Base-by-base conservation (phyloP, 2,797 vertebrate species). In the Hozukius guyotensis region DNA sequence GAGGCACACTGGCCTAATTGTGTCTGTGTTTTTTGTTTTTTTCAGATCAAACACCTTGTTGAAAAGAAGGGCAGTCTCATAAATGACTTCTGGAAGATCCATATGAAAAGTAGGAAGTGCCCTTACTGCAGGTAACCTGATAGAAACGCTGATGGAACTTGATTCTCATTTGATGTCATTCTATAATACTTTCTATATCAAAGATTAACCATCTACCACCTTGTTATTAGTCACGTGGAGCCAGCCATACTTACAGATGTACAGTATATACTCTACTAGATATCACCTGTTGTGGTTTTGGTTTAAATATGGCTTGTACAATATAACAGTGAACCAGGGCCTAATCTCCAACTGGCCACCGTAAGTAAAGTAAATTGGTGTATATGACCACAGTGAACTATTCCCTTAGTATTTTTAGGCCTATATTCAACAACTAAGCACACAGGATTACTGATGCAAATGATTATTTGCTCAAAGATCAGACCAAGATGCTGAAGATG, bases 1-100 rank as follows among this genome's bases (percentile, higher is more conserved):
- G 36, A 46, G 49, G 3, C 25, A 42, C 29, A 52, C 4, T 31
- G 9, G 6, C 1, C 5, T 70, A 4, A 68, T 62, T 9, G 16
- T 36, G 7, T 52, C 18, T 52, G 3, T 75, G 27, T 6, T 38
- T 14, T 38, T 5, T 5, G 2, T 2, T 42, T 52, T 72, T n/a
- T 63, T 18, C 90, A 99, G 98, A 96, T 97, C 56, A 99, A 99
- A 92, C 97, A 97, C 25, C 93, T 98, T 0, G 97, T 97, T 34
- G 97, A 98, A 64, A 96, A 95, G 90, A 97, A 94, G 83, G 91
- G 86, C 90, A 96, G 88, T 63, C 92, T 99, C 75, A 93, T 98
- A 13, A 88, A 90, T 20, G 75, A 93, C 25, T 99, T 99, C 85
- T 99, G 98, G 98, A 98, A 81, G 89, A 8, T 73, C 12, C 93